These are phyloP conservation scores for Crotophaga sulcirostris DNA, from an alignment of 2,113 vertebrate species.

Conservation along the genomic window DNA sequence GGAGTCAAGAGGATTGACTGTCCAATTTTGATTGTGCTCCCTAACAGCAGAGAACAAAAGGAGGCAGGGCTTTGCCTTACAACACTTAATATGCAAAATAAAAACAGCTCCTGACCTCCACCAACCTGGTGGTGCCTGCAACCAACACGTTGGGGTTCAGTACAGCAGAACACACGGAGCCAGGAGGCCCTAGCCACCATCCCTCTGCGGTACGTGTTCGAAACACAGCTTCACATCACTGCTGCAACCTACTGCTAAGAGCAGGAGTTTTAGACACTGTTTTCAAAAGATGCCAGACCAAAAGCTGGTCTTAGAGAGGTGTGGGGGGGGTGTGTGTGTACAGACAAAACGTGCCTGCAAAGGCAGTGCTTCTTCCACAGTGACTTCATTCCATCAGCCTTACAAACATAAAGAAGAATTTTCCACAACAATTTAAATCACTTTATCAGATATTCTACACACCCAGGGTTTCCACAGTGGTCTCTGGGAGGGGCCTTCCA, in stretches of 20 bases:
- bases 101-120: not conserved
- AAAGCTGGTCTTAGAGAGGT: not conserved
- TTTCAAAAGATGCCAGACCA: not conserved
- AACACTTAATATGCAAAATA: not conserved
- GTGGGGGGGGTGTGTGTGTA: accelerated
- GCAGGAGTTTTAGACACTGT: accelerated
- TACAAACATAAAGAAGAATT: not conserved
- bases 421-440: not conserved
- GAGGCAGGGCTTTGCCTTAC: not conserved
- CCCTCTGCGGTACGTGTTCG: accelerated
- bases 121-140: not conserved
- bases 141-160: not conserved
- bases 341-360: accelerated
- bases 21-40: not conserved
- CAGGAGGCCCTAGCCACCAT: not conserved
- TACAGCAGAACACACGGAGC: not conserved
- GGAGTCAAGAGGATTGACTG: not conserved
- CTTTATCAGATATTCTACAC: not conserved
- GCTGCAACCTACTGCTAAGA: not conserved
- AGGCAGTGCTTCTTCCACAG: not conserved
- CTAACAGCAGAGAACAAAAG: not conserved
- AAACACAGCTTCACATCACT: not conserved
- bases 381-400: not conserved
- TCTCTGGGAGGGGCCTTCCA: not conserved
- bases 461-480: not conserved